These are phyloP conservation scores for Distichodus sexfasciatus DNA, from an alignment of 2,797 vertebrate genomes.

Conservation along the genomic window DNA sequence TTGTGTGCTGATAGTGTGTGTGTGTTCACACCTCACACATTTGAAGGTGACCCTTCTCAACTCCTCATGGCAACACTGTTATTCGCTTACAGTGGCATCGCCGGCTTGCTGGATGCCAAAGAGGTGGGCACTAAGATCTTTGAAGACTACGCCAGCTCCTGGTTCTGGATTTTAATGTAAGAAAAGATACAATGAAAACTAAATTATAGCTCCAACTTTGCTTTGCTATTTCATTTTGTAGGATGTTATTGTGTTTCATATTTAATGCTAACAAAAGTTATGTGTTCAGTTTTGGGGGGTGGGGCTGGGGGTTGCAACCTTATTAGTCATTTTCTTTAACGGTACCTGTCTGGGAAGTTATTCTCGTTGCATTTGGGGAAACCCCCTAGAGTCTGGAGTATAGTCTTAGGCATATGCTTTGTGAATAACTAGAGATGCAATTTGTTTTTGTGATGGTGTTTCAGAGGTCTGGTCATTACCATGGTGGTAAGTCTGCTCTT, in stretches of 20 bases:
- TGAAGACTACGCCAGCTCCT: constrained; percentile 93
- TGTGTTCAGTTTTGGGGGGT: too few species aligned
- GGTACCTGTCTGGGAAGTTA: too few species aligned
- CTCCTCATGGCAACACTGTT: neutral
- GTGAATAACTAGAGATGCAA: too few species aligned
- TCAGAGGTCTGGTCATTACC: constrained; percentile 85
- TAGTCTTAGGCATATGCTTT: too few species aligned
- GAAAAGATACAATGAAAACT: constrained; percentile 48
- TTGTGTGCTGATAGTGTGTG: neutral
- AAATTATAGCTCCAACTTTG: too few species aligned
- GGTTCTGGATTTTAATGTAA: constrained; percentile 97
- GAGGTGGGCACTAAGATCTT: constrained; percentile 88
- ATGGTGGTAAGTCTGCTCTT: constrained; percentile 90
- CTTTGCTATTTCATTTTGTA: too few species aligned
- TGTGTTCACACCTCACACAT: neutral
- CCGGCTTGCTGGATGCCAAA: constrained; percentile 83
- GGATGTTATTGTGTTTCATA: too few species aligned
- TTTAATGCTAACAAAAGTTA: too few species aligned
- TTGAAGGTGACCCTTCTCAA: neutral
- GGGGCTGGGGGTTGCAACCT: too few species aligned
- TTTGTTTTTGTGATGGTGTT: constrained; percentile 43
- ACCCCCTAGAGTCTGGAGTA: too few species aligned
- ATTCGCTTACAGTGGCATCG: constrained; percentile 76
- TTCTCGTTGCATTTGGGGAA: too few species aligned
- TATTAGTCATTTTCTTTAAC: too few species aligned